Conservation (phyloP, 1,140 invertebrate species). For the Agrypnia vestita region DNA sequence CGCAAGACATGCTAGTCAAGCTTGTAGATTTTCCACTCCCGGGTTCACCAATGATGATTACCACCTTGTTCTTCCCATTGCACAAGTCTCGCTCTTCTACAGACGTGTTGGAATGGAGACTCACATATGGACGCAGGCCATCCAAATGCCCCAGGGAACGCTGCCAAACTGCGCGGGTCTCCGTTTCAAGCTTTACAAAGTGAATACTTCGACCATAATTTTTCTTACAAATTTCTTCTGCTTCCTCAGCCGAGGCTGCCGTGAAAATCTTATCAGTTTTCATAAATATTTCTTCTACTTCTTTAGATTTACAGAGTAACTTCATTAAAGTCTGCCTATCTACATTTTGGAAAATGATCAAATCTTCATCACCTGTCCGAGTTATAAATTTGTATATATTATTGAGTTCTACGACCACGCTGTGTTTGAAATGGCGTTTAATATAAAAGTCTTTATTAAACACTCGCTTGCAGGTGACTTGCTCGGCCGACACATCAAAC, state of each 20-base stretch:
- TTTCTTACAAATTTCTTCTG: not conserved
- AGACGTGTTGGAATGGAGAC: not conserved
- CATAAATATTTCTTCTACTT: not conserved
- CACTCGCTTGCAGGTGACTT: not conserved
- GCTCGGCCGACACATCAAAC: not conserved
- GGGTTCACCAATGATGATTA: not conserved
- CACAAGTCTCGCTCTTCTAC: not conserved
- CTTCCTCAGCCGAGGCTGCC: too few relatives aligned
- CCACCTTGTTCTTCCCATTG: not conserved
- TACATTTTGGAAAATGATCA: not conserved
- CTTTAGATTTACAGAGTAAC: not conserved
- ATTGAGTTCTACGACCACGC: not conserved
- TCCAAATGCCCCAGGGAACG: not conserved
- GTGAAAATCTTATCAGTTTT: not conserved
- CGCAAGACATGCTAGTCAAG: not conserved
- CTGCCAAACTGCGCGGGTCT: not conserved
- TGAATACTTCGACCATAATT: not conserved
- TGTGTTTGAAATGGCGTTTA: not conserved
- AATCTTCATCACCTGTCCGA: not conserved
- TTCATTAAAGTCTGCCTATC: not conserved
- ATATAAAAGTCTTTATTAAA: constrained; percentile 9
- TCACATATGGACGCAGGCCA: not conserved
- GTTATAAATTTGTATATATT: too few relatives aligned
- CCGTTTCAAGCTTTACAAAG: not conserved
- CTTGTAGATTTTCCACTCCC: constrained; percentile 18